Base-by-base conservation (phyloP, 1,140 invertebrate genomes). In the Dufourea novaeangliae region DNA sequence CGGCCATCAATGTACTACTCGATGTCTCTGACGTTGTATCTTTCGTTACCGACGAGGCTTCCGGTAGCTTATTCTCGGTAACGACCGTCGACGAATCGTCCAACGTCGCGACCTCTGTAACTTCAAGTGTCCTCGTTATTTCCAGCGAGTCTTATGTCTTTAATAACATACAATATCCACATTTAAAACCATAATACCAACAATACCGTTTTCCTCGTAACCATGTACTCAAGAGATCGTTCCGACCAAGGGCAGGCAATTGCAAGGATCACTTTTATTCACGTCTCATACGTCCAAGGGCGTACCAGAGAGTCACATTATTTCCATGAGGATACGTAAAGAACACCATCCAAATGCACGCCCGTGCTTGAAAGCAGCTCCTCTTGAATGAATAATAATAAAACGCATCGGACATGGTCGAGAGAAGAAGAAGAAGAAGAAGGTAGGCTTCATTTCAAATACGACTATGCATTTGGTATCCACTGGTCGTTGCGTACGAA, bases 381-480 rank as follows among this genome's bases (percentile, higher is more conserved):
- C 70, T 59, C 87, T 90, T 91, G 91, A 92, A 92, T 92, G 90
- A 92, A 92, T 92, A 92, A 92, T 88, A 92, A n/a, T n/a, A n/a
- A n/a, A n/a, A 85, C 59, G 57, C 20, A n/a, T 61, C 56, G 57
- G 77, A 84, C 81, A 84, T 83, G 81, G 68, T 66, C 56, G 29
- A 59, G 41, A n/a, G 56, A 52, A 27, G n/a, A 56, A n/a, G 71
- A 75, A 70, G 61, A 71, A 39, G 29, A 70, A 57, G 72, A 62
- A 79, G 50, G 59, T 25, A 73, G 62, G 59, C 71, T 70, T 69
- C 73, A 74, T 87, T 90, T 90, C 89, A 91, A 91, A 78, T 84
- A 89, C 90, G 90, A 91, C 88, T 89, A 82, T 91, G 90, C 90
- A 90, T 91, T 91, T 90, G 90, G 85, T 86, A 41, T 63, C 62